phyloP scores from a whole-genome alignment of 2,113 vertebrate species.

The Lasiurus cinereus region DNA sequence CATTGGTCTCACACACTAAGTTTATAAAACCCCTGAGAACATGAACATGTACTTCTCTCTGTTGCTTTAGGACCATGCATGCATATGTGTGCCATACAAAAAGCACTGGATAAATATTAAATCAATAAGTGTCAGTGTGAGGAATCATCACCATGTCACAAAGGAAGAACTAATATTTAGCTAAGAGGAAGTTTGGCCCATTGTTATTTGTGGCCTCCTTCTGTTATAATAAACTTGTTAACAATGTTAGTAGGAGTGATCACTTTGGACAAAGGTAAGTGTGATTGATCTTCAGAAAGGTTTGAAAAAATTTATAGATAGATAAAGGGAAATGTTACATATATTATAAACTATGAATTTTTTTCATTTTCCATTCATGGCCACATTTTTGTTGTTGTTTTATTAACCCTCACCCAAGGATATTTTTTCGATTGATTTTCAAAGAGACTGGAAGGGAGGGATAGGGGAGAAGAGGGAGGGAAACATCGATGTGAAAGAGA shows the following conservation, averaged over 20 bases:
- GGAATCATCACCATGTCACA: not conserved
- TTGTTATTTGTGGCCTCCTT: not conserved
- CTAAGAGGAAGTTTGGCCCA: not conserved
- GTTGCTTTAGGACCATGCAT: not conserved
- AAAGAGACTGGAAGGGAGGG: too few relatives aligned
- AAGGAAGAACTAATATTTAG: not conserved
- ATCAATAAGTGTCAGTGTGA: not conserved
- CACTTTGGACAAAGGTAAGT: not conserved
- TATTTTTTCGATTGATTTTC: too few relatives aligned
- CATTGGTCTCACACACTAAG: not conserved
- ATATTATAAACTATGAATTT: not conserved
- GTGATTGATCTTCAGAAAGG: not conserved
- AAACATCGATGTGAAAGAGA: too few relatives aligned
- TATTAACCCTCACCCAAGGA: too few relatives aligned
- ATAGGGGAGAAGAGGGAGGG: too few relatives aligned
- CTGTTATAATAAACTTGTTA: not conserved
- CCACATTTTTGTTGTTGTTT: not conserved
- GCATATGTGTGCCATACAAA: not conserved
- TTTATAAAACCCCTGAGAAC: not conserved
- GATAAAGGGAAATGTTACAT: not conserved
- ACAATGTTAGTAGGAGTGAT: not conserved
- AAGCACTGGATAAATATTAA: not conserved
- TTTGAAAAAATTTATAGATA: not conserved
- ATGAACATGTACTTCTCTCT: not conserved
- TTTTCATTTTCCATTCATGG: slow-evolving; percentile 15